Evolutionary conservation across 2,113 vertebrate genomes (phyloP), one percentile per base, ranked within the genome.

Genomic region (Gymnorhina tibicen): DNA sequence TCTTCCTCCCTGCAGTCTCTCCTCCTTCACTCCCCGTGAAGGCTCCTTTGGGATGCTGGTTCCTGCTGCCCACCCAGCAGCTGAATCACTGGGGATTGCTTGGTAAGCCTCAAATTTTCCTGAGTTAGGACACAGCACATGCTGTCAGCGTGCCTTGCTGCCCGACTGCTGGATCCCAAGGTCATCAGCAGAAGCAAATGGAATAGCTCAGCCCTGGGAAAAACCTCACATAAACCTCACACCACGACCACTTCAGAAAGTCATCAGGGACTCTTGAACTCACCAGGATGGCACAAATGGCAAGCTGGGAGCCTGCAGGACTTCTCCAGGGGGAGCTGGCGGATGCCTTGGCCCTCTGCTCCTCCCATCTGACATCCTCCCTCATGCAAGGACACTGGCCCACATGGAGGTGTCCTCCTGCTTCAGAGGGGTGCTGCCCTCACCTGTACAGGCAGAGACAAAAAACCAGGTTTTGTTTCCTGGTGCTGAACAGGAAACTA

Each of bases 11-110:
- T 27, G 52, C 39, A 55, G 5, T 1, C 11, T 9, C 52, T 53
- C 53, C 68, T 35, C 30, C 26, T 23, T 49, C 37, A 1, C n/a
- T 35, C 32, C 70, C 64, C 18, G 2, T 2, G 6, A 27, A 18
- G 0, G 4, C 15, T 67, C 30, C 0, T 9, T 7, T 11, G 64
- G 76, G 60, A 21, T 21, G 55, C 69, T 23, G 39, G 7, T 0
- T 84, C 47, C 80, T 85, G 73, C 81, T 49, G 37, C 83, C 79
- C 44, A 24, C 12, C 47, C 53, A 15, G 35, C 7, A 20, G 24
- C 52, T 37, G 21, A 55, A n/a, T 3, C 7, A 4, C 68, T 47
- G 46, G 16, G n/a, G 28, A 5, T 21, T 23, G 44, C 53, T 26
- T 16, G n/a, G 27, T 4, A 22, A 20, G 10, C 12, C n/a, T 10